Evolutionary conservation across 2,113 vertebrate species (phyloP), one percentile per base, ranked within the genome.

Genomic region (Maccullochella peelii): DNA sequence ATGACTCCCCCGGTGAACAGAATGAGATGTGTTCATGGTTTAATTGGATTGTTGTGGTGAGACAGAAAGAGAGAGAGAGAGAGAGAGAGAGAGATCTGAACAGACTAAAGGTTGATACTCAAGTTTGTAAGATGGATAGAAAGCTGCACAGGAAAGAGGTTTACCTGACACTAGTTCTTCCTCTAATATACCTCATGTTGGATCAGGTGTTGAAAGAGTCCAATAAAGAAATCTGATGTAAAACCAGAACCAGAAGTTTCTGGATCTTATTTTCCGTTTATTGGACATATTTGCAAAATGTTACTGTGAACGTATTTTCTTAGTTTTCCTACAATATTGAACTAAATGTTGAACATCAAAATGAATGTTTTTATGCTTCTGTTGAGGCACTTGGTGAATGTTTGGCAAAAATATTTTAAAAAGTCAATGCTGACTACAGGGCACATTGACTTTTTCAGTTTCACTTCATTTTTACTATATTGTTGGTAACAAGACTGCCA

Each of bases 1-100:
- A 79, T 57, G 74, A 74, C 42, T 84, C 86, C 76, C 68, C 42
- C 18, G 25, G 80, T 65, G 74, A 21, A 44, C 77, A 42, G 67
- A 81, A 78, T 70, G 79, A 78, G 59, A 68, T 57, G 49, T 58
- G 87, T 76, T 67, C 66, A 68, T 36, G 54, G 16, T 78, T 88
- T 89, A 88, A 86, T 75, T 87, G 77, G 77, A 88, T 61, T 79
- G 72, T 84, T 85, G 70, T 72, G n/a, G 49, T 18, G 59, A 72
- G 33, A n/a, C 16, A 65, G 42, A 30, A 55, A 67, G 2, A 20
- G 16, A 23, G 5, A 16, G 14, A 30, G 16, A 1, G 33, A 8
- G 14, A 30, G 9, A 49, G 27, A 63, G 30, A 14, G 10, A 23
- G 44, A 8, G 36, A n/a, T n/a, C n/a, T 65, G 44, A 52, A 12